A percentile compares a stretch with the other conserved stretches of the same genome.
Evolutionary conservation across 2,888 invertebrate genomes (phyloP).

Genomic region (Protodeltote pygarga): DNA sequence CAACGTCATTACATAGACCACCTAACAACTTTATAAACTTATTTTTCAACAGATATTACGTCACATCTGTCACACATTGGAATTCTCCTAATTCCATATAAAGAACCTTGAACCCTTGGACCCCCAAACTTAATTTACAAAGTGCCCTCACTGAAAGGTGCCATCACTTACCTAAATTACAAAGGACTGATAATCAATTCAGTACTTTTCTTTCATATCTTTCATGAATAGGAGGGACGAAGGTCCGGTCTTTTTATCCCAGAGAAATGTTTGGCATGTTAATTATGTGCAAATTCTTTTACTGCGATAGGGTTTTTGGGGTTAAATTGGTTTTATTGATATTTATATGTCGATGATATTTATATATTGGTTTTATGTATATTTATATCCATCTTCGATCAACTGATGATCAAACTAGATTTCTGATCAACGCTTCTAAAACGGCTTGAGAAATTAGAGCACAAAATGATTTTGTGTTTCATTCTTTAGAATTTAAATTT

Average conservation of each 20-base stretch:
- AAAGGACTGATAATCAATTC: conserved; percentile 40
- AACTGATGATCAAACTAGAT: no score
- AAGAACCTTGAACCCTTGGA: conserved; percentile 14
- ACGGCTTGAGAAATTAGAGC: no score
- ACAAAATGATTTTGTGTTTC: no score
- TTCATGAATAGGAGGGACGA: conserved; percentile 16
- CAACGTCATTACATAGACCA: no score
- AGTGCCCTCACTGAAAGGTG: conserved; percentile 26
- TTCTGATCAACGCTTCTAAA: no score
- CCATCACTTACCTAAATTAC: conserved; percentile 35
- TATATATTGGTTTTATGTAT: no score
- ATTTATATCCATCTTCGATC: no score
- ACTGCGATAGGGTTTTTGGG: conserved; percentile 1
- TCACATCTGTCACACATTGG: conserved; percentile 8
- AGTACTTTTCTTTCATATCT: conserved; percentile 36
- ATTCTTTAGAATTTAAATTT: no score
- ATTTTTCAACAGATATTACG: no score
- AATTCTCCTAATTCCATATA: conserved; percentile 6
- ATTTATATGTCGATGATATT: background rate
- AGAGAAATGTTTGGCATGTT: conserved; percentile 16
- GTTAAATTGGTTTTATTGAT: conserved; percentile 5
- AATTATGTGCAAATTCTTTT: conserved; percentile 29
- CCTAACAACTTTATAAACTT: no score
- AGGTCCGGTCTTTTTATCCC: conserved; percentile 26
- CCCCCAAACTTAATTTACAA: conserved; percentile 30